Percentiles rank a stretch among this genome's conserved stretches.
Conservation (phyloP, 2,113 vertebrate species). For the Gavia stellata region DNA sequence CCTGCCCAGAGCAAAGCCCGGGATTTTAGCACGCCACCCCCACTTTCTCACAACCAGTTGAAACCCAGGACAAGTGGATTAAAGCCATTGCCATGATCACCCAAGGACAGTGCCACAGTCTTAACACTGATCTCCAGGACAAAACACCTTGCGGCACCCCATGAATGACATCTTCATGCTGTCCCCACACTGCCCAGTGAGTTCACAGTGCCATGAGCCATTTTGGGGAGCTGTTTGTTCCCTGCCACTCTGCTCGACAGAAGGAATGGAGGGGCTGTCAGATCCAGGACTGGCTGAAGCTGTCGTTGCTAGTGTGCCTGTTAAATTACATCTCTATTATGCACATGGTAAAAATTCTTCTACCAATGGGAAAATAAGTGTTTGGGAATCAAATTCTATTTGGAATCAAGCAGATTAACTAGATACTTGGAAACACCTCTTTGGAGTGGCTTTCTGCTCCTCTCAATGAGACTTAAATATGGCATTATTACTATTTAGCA, state of each 20-base stretch:
- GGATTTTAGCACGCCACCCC: fast-evolving
- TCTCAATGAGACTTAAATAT: neutral
- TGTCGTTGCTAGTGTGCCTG: fast-evolving
- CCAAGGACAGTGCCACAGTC: neutral
- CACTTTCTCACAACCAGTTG: neutral
- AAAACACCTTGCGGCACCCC: neutral
- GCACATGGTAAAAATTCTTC: neutral
- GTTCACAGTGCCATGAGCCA: neutral
- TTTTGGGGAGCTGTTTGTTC: neutral
- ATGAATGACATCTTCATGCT: neutral
- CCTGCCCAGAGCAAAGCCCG: neutral
- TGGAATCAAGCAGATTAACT: neutral
- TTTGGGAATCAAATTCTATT: neutral
- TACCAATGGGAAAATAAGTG: neutral
- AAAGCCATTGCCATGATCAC: neutral
- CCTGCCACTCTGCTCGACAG: neutral
- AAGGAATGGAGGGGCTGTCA: neutral
- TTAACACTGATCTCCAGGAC: neutral
- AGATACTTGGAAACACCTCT: neutral
- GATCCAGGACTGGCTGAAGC: neutral
- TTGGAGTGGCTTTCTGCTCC: neutral
- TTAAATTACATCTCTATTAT: neutral
- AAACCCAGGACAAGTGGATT: neutral
- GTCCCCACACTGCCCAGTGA: neutral
- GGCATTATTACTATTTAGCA: neutral